Base-by-base conservation (phyloP, 2,113 vertebrate species). In the Plestiodon gilberti region DNA sequence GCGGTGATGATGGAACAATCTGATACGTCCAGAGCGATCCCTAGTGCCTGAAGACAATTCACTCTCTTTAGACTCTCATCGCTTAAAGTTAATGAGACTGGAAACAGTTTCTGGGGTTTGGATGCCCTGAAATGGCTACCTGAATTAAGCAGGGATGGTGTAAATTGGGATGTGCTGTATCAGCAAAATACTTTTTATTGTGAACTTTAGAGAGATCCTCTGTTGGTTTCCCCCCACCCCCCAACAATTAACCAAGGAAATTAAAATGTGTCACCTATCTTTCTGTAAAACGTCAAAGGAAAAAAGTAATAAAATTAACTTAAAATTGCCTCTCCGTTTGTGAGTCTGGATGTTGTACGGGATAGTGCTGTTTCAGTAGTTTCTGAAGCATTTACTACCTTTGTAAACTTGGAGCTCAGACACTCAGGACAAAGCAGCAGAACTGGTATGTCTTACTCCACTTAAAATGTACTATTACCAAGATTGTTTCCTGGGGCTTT, bases 221-320 rank as follows among this genome's bases (percentile, higher is more conserved):
- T 30, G 0, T 64, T 88, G 7, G 64, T 88, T 8, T 14, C 17
- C 69, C 38, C 1, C 61, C 18, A 5, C 35, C 9, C 3, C 11
- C 28, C 7, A 0, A 0, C 71, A 70, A 7, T 0, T 0, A 69
- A 65, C 59, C 65, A 69, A 89, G 59, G 48, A 81, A 80, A 76
- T 74, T 33, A 1, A 81, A 80, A 30, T 2, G 5, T 57, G 33
- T 78, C 33, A 85, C 38, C 48, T 7, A 18, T 57, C 48, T 38
- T 82, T 70, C 85, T 82, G 70, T 1, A 30, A 0, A 6, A 71
- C 81, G 18, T 79, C 1, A 14, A n/a, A 33, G 28, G 23, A 8
- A 73, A n/a, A 76, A 76, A 59, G 1, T 83, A 83, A 64, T 62
- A 74, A 76, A 62, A 76, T 52, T 65, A 82, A 33, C 4, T 48